Evolutionary conservation across 2,888 invertebrate species (phyloP).

Genomic region (Meliscaeva auricollis): DNA sequence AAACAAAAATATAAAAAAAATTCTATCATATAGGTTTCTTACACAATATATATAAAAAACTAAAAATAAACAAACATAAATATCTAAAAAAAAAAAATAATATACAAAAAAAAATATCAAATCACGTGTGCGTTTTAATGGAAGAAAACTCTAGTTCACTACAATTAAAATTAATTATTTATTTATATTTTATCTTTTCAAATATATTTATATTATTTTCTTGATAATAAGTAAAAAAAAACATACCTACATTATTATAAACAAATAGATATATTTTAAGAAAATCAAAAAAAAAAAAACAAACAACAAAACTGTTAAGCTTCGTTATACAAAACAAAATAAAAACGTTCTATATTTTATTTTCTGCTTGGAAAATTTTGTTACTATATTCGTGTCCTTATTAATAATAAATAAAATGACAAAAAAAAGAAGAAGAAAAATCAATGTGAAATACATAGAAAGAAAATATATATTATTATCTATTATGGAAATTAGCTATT

Average conservation of each 20-base stretch:
- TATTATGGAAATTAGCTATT: conserved; percentile 52
- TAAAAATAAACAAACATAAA: conserved; percentile 6
- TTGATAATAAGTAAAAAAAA: conserved; percentile 17
- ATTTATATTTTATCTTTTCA: conserved; percentile 67
- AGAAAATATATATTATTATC: conserved; percentile 31
- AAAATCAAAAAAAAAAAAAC: not conserved
- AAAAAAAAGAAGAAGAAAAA: conserved; percentile 6
- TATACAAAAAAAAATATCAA: conserved; percentile 24
- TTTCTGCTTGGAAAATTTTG: conserved; percentile 59
- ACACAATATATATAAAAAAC: conserved; percentile 34
- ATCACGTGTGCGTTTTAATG: conserved; percentile 56
- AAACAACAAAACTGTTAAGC: conserved; percentile 55
- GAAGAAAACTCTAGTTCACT: conserved; percentile 70
- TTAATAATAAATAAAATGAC: not conserved
- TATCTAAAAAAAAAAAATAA: conserved; percentile 24
- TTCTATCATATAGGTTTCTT: conserved; percentile 60
- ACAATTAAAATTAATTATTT: conserved; percentile 71
- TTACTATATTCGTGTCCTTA: conserved; percentile 68
- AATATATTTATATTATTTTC: conserved; percentile 47
- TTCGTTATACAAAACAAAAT: conserved; percentile 33
- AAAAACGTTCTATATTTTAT: conserved; percentile 43
- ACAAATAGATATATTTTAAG: conserved; percentile 1
- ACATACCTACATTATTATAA: conserved; percentile 13
- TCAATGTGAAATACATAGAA: conserved; percentile 41
- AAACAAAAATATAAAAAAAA: conserved; percentile 7